Conservation (phyloP, 2,113 vertebrate genomes). For the Rhea americana region DNA sequence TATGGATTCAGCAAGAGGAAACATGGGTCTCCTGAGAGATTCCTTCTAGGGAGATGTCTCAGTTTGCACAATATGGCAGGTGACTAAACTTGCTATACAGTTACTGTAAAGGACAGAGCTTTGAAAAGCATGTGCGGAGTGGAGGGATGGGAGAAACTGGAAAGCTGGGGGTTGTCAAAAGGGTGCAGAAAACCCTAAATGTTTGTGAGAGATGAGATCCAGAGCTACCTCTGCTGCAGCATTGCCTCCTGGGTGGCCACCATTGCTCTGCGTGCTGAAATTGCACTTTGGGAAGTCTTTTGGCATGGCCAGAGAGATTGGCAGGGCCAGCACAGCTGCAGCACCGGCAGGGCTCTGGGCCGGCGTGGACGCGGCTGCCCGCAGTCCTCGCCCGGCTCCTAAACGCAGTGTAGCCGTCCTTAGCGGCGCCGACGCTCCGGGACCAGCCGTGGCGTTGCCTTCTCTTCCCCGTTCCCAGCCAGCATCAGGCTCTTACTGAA, state of each 20-base stretch:
- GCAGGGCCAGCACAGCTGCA: background rate
- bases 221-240: background rate
- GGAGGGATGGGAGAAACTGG: background rate
- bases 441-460: background rate
- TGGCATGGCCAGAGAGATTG: background rate
- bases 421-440: background rate
- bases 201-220: fast-evolving
- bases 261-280: fast-evolving
- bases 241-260: fast-evolving
- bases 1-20: background rate
- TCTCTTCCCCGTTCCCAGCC: background rate
- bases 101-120: too few species aligned
- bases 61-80: background rate
- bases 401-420: too few species aligned
- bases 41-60: background rate
- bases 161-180: background rate
- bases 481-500: fast-evolving
- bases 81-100: background rate
- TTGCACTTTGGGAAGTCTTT: fast-evolving
- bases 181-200: fast-evolving
- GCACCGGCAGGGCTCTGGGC: background rate
- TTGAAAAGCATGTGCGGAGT: fast-evolving
- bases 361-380: background rate
- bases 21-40: background rate
- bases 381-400: background rate